Conservation (phyloP, 2,888 invertebrate species). For the Pinctada fucata region DNA sequence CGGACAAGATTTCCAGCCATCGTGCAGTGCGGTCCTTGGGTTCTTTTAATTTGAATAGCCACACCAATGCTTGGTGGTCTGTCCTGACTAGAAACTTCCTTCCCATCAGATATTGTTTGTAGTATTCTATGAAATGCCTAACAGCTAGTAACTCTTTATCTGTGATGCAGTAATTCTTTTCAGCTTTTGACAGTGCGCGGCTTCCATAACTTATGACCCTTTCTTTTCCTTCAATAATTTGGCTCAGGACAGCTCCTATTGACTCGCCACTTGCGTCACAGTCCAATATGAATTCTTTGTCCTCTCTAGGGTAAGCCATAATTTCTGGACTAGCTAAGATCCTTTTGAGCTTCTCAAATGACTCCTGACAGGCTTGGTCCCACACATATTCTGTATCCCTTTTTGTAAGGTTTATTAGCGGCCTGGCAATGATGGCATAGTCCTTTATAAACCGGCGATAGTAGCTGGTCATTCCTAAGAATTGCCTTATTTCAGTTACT, state of each 20-base stretch:
- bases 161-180: slow-evolving; percentile 35
- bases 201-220: slow-evolving; percentile 38
- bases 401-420: slow-evolving; percentile 33
- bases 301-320: slow-evolving; percentile 35
- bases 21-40: slow-evolving; percentile 33
- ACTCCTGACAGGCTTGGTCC: slow-evolving; percentile 28
- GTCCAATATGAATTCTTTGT: slow-evolving; percentile 38
- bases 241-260: slow-evolving; percentile 43
- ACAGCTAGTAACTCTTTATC: slow-evolving; percentile 35
- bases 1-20: slow-evolving; percentile 38
- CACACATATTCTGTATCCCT: slow-evolving; percentile 27
- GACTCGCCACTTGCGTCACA: slow-evolving; percentile 41
- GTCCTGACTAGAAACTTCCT: slow-evolving; percentile 24
- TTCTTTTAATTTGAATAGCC: slow-evolving; percentile 33
- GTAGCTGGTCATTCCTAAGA: slow-evolving; percentile 37
- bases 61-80: slow-evolving; percentile 32
- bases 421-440: slow-evolving; percentile 35
- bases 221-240: slow-evolving; percentile 33
- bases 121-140: slow-evolving; percentile 33
- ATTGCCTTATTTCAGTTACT: slow-evolving; percentile 34
- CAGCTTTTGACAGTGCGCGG: slow-evolving; percentile 27
- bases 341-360: slow-evolving; percentile 31
- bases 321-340: slow-evolving; percentile 29
- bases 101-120: slow-evolving; percentile 32
- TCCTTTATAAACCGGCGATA: slow-evolving; percentile 32